Evolutionary conservation across 2,888 invertebrate species (phyloP).

Genomic region (Margaritifera margaritifera): DNA sequence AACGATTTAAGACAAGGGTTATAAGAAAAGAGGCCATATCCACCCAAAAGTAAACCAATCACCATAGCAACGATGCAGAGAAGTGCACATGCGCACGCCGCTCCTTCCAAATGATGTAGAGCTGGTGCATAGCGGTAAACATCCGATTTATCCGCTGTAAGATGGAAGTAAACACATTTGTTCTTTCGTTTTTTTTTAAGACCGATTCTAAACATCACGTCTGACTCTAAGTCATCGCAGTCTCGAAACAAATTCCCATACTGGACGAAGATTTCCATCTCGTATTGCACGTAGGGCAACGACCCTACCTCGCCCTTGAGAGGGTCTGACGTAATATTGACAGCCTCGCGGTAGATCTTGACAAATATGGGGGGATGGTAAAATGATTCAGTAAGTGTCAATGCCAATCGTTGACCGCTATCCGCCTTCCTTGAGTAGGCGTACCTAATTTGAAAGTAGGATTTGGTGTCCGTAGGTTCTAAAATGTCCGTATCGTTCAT

Average conservation of each 20-base stretch:
- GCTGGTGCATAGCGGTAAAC: constrained; percentile 9
- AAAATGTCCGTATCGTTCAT: constrained; percentile 38
- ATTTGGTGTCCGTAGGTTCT: constrained; percentile 51
- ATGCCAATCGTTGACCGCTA: too few species aligned
- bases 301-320: not conserved
- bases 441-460: constrained; percentile 49
- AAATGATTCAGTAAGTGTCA: constrained; percentile 16
- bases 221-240: constrained; percentile 60
- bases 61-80: constrained; percentile 41
- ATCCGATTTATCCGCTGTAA: constrained; percentile 7
- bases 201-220: constrained; percentile 27
- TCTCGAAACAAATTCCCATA: constrained; percentile 64
- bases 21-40: constrained; percentile 32
- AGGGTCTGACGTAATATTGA: not conserved
- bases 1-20: constrained; percentile 26
- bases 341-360: constrained; percentile 9
- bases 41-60: constrained; percentile 32
- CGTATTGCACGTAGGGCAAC: constrained; percentile 2
- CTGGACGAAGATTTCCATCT: constrained; percentile 46
- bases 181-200: constrained; percentile 21
- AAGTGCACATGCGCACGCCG: constrained; percentile 42
- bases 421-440: constrained; percentile 7
- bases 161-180: constrained; percentile 30
- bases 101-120: constrained; percentile 35
- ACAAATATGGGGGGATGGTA: constrained; percentile 52